Evolutionary conservation across 2,797 vertebrate species (phyloP).

Genomic region (Morelia viridis): DNA sequence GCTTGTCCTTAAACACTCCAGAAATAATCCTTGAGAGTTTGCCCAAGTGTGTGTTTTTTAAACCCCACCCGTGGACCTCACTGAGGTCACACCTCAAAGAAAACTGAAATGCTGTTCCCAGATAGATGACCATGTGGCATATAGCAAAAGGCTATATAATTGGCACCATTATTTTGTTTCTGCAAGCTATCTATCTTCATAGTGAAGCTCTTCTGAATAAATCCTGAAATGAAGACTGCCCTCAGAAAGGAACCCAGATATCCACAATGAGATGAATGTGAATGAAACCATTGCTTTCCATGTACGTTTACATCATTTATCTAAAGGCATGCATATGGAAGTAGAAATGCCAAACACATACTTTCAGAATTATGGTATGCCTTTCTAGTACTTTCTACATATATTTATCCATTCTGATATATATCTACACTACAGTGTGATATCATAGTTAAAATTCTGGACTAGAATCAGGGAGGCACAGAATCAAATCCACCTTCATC

Average conservation of each 20-base stretch:
- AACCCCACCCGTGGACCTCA: slow-evolving; percentile 12
- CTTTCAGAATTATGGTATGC: neutral
- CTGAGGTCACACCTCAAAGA: slow-evolving; percentile 22
- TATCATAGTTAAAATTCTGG: neutral
- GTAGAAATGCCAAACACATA: neutral
- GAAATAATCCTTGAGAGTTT: slow-evolving; percentile 67
- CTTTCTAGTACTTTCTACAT: neutral
- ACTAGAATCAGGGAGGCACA: neutral
- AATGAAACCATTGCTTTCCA: slow-evolving; percentile 47
- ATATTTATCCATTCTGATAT: neutral
- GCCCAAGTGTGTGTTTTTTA: slow-evolving; percentile 44
- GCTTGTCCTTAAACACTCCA: slow-evolving; percentile 68
- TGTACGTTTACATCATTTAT: neutral
- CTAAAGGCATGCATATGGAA: neutral
- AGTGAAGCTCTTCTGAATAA: slow-evolving; percentile 12
- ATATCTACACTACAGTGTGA: neutral
- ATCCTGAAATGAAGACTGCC: slow-evolving; percentile 15
- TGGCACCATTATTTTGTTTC: neutral
- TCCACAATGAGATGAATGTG: neutral
- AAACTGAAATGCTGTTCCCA: slow-evolving; percentile 16
- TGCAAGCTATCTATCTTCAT: neutral
- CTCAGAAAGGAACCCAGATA: slow-evolving; percentile 18
- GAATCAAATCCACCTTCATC: neutral
- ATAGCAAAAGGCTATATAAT: fast-evolving
- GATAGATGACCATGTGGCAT: neutral